Evolutionary conservation across 2,113 vertebrate genomes (phyloP), one percentile per base, ranked within the genome.

Genomic region (Eretmochelys imbricata): DNA sequence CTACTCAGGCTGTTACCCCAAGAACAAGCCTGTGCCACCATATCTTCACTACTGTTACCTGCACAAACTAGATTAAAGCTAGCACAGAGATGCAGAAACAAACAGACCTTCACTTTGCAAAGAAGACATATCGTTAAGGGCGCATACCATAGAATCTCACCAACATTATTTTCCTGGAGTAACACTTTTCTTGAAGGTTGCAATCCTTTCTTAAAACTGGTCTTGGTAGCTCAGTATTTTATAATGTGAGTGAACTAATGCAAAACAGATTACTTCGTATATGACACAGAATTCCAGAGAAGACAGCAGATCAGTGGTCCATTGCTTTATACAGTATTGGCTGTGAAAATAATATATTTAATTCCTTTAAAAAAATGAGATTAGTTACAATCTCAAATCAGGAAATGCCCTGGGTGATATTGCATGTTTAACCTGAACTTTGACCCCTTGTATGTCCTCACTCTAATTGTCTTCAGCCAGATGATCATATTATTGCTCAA

Each of bases 381-480:
- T 78, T 80, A 65, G 85, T 91, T 79, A 38, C 84, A 79, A 42
- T 8, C 80, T 93, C 11, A 0, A 81, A 89, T 84, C 84, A 92
- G 96, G 92, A 95, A 95, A 85, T 88, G 89, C 72, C 90, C 79
- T 9, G 88, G 57, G 25, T 80, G 93, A 89, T 91, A 91, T 85
- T 89, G 82, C 31, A 75, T 57, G 84, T 90, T 82, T 89, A 94
- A 84, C 62, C 50, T 93, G 93, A 95, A 97, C 95, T 97, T 97
- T 94, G 96, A 94, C 93, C 96, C 79, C 85, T 25, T 62, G 55
- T 57, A 93, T 95, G 91, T 96, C 93, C 91, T 35, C 49, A 50
- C 51, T 78, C 85, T 91, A 88, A 84, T 83, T 93, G 51, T 19
- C 25, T 22, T 46, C 12, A 12, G 5, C 38, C 12, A 46, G 72